phyloP scores from a whole-genome alignment of 2,888 invertebrate genomes.

The Erebia ligea region DNA sequence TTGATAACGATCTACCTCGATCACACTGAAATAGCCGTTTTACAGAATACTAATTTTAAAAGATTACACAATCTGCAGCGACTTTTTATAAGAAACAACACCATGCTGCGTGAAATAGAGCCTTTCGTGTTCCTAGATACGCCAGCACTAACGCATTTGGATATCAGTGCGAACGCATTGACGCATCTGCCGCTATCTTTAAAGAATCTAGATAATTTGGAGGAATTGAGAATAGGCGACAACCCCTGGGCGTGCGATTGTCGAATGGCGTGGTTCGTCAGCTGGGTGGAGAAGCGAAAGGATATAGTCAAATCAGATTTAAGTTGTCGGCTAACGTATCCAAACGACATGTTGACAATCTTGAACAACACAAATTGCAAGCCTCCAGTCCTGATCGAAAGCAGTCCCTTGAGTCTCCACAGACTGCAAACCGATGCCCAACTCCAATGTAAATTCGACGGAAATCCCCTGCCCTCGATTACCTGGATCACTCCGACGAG shows the following conservation, averaged over 20 bases:
- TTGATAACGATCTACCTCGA: slow-evolving; percentile 85
- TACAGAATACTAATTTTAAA: slow-evolving; percentile 86
- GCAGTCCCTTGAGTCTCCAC: slow-evolving; percentile 85
- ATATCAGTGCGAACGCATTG: slow-evolving; percentile 88
- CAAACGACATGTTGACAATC: slow-evolving; percentile 87
- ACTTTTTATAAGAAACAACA: slow-evolving; percentile 85
- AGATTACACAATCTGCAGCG: slow-evolving; percentile 84
- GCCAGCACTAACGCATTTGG: slow-evolving; percentile 84
- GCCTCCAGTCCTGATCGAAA: slow-evolving; percentile 83
- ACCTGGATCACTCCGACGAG: slow-evolving; percentile 93
- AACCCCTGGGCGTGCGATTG: slow-evolving; percentile 95
- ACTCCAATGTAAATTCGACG: slow-evolving; percentile 89
- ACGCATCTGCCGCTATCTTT: slow-evolving; percentile 88
- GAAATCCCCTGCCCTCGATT: slow-evolving; percentile 90
- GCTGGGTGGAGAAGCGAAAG: slow-evolving; percentile 78
- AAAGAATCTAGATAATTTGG: slow-evolving; percentile 84
- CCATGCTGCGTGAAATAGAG: slow-evolving; percentile 84
- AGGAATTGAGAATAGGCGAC: slow-evolving; percentile 86
- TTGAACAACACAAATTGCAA: slow-evolving; percentile 88
- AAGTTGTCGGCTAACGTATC: slow-evolving; percentile 86
- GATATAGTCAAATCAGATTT: slow-evolving; percentile 83
- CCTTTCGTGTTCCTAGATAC: slow-evolving; percentile 85
- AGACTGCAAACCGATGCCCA: slow-evolving; percentile 86
- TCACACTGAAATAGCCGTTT: slow-evolving; percentile 85
- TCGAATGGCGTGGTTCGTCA: slow-evolving; percentile 89